Conservation (phyloP, 1,140 invertebrate genomes). For the Cotesia typhae region DNA sequence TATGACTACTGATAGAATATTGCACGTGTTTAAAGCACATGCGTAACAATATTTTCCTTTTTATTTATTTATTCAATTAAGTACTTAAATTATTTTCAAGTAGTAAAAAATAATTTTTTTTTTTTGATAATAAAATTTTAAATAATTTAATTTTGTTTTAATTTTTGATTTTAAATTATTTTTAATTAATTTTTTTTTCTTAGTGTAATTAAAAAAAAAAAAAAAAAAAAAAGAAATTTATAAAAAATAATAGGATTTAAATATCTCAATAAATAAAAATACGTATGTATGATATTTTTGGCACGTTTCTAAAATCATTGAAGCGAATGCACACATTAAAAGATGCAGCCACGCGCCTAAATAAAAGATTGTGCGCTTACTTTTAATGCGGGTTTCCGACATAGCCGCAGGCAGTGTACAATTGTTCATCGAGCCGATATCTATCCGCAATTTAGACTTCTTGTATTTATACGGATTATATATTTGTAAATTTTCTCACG, state of each 20-base stretch:
- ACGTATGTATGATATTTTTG: conserved; percentile 24
- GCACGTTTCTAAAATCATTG: conserved; percentile 29
- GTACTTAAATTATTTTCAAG: too few relatives aligned
- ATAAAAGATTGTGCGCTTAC: conserved; percentile 25
- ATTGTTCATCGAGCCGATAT: conserved; percentile 49
- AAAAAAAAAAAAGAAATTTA: too few relatives aligned
- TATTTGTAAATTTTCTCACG: conserved; percentile 48
- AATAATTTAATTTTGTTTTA: too few relatives aligned
- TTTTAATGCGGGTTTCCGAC: conserved; percentile 43
- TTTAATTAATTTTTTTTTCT: too few relatives aligned
- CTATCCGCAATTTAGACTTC: conserved; percentile 26
- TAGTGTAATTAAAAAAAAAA: too few relatives aligned
- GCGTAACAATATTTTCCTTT: conserved; percentile 1
- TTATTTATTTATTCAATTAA: neutral
- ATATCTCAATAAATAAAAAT: conserved; percentile 2
- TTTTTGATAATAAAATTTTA: too few relatives aligned
- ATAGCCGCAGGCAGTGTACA: conserved; percentile 53
- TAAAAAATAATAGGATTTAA: neutral
- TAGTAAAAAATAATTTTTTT: too few relatives aligned
- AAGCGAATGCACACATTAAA: conserved; percentile 37
- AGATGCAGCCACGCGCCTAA: conserved; percentile 32
- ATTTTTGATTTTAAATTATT: too few relatives aligned
- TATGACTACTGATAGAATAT: conserved; percentile 4
- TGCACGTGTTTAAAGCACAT: neutral
- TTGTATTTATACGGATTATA: too few relatives aligned